These are phyloP conservation scores for Platorchestia sp. DNA, from an alignment of 1,140 invertebrate genomes.

Conservation along the genomic window DNA sequence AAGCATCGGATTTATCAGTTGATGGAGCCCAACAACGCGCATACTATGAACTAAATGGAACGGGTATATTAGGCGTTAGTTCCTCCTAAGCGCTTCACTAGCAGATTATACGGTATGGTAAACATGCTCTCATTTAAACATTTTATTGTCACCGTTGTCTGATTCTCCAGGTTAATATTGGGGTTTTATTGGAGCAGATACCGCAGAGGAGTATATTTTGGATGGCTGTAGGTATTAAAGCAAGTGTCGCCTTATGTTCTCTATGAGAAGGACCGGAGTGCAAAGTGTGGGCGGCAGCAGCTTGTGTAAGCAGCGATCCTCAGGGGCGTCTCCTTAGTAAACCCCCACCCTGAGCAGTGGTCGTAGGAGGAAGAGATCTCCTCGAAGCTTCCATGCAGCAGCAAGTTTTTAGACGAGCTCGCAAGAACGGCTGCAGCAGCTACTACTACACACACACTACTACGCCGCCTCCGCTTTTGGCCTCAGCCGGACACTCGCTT, in stretches of 20 bases:
- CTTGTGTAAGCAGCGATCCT: slow-evolving; percentile 32
- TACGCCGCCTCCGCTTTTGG: slow-evolving; percentile 25
- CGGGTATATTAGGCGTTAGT: background rate
- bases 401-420: slow-evolving; percentile 30
- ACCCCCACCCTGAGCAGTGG: slow-evolving; percentile 24
- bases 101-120: background rate
- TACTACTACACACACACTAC: slow-evolving; percentile 38
- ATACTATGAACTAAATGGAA: background rate
- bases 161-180: background rate
- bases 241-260: background rate
- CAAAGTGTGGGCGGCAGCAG: slow-evolving; percentile 51
- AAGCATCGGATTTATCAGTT: background rate
- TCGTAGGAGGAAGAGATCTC: slow-evolving; percentile 43
- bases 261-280: slow-evolving; percentile 7
- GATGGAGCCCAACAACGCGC: background rate
- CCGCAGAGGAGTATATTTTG: background rate
- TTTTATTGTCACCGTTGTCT: background rate
- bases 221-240: background rate
- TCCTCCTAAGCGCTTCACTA: background rate
- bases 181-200: background rate
- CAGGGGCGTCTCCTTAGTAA: slow-evolving; percentile 52
- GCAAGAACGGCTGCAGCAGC: slow-evolving; percentile 2
- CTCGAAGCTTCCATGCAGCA: slow-evolving; percentile 37
- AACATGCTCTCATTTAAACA: background rate
- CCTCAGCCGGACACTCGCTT: slow-evolving; percentile 2